Evolutionary conservation across 2,797 vertebrate genomes (phyloP).

Genomic region (Carduelis carduelis): DNA sequence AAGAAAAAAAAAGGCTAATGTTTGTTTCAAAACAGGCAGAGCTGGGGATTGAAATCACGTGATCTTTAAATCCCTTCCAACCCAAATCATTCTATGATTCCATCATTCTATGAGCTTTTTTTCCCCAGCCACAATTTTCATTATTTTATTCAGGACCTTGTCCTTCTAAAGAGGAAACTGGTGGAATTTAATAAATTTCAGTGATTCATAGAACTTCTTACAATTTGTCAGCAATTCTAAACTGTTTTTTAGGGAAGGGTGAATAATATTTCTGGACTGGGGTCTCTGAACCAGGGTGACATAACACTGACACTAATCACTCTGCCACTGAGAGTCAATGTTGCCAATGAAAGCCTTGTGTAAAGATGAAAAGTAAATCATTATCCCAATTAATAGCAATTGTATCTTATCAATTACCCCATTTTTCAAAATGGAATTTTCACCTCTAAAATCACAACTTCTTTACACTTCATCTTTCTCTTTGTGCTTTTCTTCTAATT

Average conservation of each 20-base stretch:
- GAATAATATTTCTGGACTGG: not conserved
- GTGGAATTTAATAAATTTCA: not conserved
- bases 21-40: not conserved
- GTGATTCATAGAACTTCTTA: not conserved
- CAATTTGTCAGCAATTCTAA: not conserved
- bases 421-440: not conserved
- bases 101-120: not conserved
- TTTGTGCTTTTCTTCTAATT: not conserved
- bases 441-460: not conserved
- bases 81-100: not conserved
- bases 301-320: not conserved
- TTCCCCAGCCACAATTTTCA: not conserved
- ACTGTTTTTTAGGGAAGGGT: not conserved
- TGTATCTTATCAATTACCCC: not conserved
- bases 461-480: not conserved
- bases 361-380: not conserved
- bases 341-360: not conserved
- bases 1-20: fast-evolving
- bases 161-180: not conserved
- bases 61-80: not conserved
- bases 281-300: not conserved
- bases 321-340: not conserved
- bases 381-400: not conserved
- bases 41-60: not conserved
- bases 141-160: not conserved